Conservation (phyloP, 2,113 vertebrate species). For the Miniopterus natalensis region DNA sequence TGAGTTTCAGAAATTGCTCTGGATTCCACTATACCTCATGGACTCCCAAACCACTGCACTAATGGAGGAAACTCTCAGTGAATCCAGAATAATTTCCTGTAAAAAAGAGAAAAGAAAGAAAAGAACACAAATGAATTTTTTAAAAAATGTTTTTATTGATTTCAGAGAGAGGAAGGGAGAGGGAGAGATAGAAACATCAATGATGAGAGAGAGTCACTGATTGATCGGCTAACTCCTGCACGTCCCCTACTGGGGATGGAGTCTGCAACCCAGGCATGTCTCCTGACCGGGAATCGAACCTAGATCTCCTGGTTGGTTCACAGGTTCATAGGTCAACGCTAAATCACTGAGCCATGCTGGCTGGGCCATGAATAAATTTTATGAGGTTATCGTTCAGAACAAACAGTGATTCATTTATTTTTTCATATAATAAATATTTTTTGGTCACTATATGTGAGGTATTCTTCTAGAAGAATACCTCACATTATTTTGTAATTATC, state of each 20-base stretch:
- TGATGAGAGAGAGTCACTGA: no score
- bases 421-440: background rate
- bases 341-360: no score
- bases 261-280: no score
- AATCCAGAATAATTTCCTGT: background rate
- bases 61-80: background rate
- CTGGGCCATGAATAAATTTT: no score
- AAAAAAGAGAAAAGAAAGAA: background rate
- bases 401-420: background rate
- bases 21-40: background rate
- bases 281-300: no score
- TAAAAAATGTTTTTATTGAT: background rate
- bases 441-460: background rate
- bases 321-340: no score
- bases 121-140: background rate
- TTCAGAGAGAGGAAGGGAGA: no score
- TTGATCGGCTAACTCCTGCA: no score
- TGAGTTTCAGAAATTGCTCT: slow-evolving; percentile 40
- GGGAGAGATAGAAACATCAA: no score
- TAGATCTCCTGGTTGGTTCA: no score
- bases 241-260: no score
- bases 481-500: background rate
- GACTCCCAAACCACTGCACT: background rate
- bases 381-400: background rate
- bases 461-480: background rate